Evolutionary conservation across 2,888 invertebrate species (phyloP).

Genomic region (Tuta absoluta): DNA sequence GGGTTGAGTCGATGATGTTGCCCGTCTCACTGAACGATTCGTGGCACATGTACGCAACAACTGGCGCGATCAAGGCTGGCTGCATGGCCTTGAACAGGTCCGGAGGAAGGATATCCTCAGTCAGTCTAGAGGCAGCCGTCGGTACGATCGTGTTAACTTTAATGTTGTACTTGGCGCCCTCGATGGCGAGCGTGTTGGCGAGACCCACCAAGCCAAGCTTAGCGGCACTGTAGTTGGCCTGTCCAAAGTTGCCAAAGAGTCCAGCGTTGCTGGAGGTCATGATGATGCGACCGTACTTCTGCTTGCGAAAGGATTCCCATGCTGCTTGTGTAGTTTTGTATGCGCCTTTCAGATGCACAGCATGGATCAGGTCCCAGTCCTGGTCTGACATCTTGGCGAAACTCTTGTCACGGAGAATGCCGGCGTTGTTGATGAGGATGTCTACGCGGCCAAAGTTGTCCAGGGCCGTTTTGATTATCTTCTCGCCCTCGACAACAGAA

Average conservation of each 20-base stretch:
- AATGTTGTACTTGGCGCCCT: slow-evolving; percentile 95
- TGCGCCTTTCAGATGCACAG: slow-evolving; percentile 96
- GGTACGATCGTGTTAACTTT: slow-evolving; percentile 96
- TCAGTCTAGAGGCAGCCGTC: slow-evolving; percentile 95
- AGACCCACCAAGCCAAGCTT: slow-evolving; percentile 97
- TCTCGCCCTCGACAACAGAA: slow-evolving; percentile 97
- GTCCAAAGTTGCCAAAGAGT: slow-evolving; percentile 97
- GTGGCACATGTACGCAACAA: slow-evolving; percentile 94
- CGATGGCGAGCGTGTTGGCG: slow-evolving; percentile 94
- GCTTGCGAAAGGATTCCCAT: slow-evolving; percentile 96
- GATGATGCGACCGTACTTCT: slow-evolving; percentile 95
- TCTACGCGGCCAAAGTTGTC: slow-evolving; percentile 95
- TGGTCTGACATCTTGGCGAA: slow-evolving; percentile 92
- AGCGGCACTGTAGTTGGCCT: slow-evolving; percentile 95
- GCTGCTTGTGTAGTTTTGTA: slow-evolving; percentile 97
- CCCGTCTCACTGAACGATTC: slow-evolving; percentile 93
- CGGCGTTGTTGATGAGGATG: slow-evolving; percentile 98
- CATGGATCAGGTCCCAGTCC: slow-evolving; percentile 91
- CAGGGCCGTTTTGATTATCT: slow-evolving; percentile 97
- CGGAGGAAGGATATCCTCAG: slow-evolving; percentile 95
- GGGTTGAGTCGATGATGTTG: slow-evolving; percentile 89
- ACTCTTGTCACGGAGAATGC: slow-evolving; percentile 96
- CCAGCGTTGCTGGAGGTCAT: slow-evolving; percentile 98
- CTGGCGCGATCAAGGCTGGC: slow-evolving; percentile 93
- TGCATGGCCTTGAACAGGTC: slow-evolving; percentile 94